These are phyloP conservation scores for Bellardia bayeri DNA, from an alignment of 2,888 invertebrate genomes.

Conservation along the genomic window DNA sequence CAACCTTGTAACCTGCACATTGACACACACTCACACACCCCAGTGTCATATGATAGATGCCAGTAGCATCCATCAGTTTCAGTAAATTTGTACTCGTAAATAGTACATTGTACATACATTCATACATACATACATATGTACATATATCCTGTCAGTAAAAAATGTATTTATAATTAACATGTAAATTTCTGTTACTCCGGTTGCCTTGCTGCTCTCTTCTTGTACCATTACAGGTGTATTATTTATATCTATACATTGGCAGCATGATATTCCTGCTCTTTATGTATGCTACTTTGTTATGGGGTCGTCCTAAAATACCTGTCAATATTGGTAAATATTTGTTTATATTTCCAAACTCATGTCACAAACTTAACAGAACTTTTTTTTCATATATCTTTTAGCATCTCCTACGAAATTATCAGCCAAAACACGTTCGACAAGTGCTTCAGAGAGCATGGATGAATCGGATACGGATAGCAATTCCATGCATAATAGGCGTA, in stretches of 20 bases:
- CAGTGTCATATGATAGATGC: constrained; percentile 45
- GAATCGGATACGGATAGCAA: constrained; percentile 85
- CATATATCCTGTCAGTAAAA: background rate
- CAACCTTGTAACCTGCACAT: constrained; percentile 35
- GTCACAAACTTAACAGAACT: background rate
- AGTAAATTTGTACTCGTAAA: constrained; percentile 36
- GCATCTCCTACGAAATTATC: constrained; percentile 82
- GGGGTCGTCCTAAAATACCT: constrained; percentile 87
- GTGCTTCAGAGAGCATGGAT: constrained; percentile 86
- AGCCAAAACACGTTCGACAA: constrained; percentile 79
- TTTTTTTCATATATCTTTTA: constrained; percentile 59
- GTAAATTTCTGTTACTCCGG: constrained; percentile 57
- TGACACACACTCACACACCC: constrained; percentile 2
- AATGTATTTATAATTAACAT: constrained; percentile 61
- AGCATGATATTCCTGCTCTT: constrained; percentile 93
- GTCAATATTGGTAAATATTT: constrained; percentile 86
- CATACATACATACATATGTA: too few species aligned
- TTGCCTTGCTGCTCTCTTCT: constrained; percentile 15
- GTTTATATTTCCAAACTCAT: constrained; percentile 18
- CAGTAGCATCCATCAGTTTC: constrained; percentile 26
- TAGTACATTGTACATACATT: background rate
- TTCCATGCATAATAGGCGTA: constrained; percentile 81
- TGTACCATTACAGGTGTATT: constrained; percentile 88
- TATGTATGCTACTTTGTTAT: constrained; percentile 91
- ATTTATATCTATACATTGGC: constrained; percentile 93